Base-by-base conservation (phyloP, 2,797 vertebrate genomes). In the Paratrypauchen microcephalus region DNA sequence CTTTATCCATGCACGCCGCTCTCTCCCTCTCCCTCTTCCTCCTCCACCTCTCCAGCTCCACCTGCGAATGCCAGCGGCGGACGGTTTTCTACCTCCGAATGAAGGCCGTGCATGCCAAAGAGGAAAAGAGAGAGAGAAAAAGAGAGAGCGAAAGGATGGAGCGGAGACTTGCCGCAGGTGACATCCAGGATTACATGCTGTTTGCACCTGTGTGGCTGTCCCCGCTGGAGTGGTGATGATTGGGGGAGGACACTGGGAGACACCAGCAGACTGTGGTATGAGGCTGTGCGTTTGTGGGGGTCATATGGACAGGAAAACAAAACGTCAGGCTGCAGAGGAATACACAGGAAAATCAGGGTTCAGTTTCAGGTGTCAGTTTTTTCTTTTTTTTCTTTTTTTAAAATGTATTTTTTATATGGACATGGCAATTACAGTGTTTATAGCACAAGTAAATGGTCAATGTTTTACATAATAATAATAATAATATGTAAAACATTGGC, bases 141-240 rank as follows among this genome's bases (percentile, higher is more conserved):
- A 70, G 45, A 68, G 12, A 54, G 28, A 39, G 68, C 58, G 72
- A 70, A 39, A 68, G 12, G 41, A 45, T 3, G 41, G 41, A 45
- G 41, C 12, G 24, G 18, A 18, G n/a, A 68, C 36, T 54, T 24
- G 18, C 63, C 47, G 57, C 45, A 65, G 75, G 72, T 74, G 81
- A 86, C 74, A 78, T 78, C 74, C 81, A 76, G 70, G 72, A 85
- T 87, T 80, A 82, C 79, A 81, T 72, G 80, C 73, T 82, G 82
- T 84, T 83, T 83, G 79, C 85, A 83, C 82, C 85, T 80, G 58
- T 24, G n/a, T 36, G 85, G 76, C 78, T 73, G 76, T 83, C 75
- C 81, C 75, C 77, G 78, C 82, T 82, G 87, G 73, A 74, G 65
- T 50, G 12, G 66, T 78, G 77, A 88, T 73, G 80, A 79, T 74